Conservation (phyloP, 23 tunicate genomes). For the Botrylloides violaceus region DNA sequence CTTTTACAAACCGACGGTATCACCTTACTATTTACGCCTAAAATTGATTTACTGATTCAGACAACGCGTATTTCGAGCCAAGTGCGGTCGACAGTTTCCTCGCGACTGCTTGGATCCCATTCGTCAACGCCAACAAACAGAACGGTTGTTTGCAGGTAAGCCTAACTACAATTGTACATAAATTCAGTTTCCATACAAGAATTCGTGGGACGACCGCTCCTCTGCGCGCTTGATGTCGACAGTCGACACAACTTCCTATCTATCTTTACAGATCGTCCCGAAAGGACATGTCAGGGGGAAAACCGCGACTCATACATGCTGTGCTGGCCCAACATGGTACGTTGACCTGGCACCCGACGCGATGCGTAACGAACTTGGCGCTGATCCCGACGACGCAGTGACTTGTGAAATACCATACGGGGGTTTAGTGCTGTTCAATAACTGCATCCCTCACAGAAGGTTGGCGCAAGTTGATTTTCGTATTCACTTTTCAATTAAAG, state of each 20-base stretch:
- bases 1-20: background rate
- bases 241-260: no score
- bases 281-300: constrained; percentile 64
- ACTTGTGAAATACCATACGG: constrained; percentile 91
- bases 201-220: no score
- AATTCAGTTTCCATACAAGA: no score
- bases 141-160: constrained; percentile 83
- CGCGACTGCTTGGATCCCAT: constrained; percentile 87
- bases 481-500: no score
- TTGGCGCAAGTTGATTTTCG: constrained; percentile 11
- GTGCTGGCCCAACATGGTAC: constrained; percentile 95
- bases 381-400: constrained; percentile 59
- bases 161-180: no score
- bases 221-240: no score
- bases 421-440: constrained; percentile 71
- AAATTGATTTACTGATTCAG: constrained; percentile 18
- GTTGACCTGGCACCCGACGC: constrained; percentile 60
- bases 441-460: constrained; percentile 88
- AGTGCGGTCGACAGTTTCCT: constrained; percentile 38
- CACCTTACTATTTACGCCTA: no score
- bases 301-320: constrained; percentile 77
- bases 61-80: constrained; percentile 87
- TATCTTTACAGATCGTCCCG: constrained; percentile 4
- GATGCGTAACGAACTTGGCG: constrained; percentile 64
- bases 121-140: constrained; percentile 48